These are phyloP conservation scores for Catharus fuscescens DNA, from an alignment of 2,113 vertebrate species.

Conservation along the genomic window DNA sequence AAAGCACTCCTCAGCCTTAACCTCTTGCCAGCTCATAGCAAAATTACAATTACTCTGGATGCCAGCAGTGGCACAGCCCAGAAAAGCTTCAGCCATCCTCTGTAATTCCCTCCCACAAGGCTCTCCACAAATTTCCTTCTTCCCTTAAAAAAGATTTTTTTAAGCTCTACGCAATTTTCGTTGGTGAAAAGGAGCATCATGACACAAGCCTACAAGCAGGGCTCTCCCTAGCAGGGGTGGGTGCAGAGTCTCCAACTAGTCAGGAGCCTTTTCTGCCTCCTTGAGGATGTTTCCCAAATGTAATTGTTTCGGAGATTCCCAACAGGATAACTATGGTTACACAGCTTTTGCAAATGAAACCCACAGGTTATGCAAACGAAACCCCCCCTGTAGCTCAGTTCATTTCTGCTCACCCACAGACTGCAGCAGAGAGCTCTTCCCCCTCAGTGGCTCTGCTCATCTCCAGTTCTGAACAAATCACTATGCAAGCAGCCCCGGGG, in stretches of 20 bases:
- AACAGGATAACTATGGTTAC: neutral
- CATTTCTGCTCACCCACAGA: neutral
- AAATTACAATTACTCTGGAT: neutral
- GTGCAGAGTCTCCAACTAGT: neutral
- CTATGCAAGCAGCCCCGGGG: neutral
- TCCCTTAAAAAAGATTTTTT: neutral
- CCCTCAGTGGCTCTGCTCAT: neutral
- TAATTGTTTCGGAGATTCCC: neutral
- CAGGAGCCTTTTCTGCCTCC: neutral
- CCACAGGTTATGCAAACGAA: neutral
- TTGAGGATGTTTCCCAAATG: neutral
- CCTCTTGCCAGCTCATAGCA: accelerated
- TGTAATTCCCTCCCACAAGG: neutral
- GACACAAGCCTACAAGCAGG: neutral
- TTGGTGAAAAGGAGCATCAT: neutral
- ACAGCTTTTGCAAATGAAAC: neutral
- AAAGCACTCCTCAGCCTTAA: neutral
- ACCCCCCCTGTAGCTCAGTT: neutral
- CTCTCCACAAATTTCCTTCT: neutral
- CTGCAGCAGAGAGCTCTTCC: neutral
- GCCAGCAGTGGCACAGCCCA: neutral
- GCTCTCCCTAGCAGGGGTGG: neutral
- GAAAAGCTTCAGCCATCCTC: neutral
- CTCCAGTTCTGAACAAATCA: neutral
- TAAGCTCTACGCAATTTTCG: neutral